Evolutionary conservation across 2,113 vertebrate species (phyloP).

Genomic region (Campylorhamphus procurvoides): DNA sequence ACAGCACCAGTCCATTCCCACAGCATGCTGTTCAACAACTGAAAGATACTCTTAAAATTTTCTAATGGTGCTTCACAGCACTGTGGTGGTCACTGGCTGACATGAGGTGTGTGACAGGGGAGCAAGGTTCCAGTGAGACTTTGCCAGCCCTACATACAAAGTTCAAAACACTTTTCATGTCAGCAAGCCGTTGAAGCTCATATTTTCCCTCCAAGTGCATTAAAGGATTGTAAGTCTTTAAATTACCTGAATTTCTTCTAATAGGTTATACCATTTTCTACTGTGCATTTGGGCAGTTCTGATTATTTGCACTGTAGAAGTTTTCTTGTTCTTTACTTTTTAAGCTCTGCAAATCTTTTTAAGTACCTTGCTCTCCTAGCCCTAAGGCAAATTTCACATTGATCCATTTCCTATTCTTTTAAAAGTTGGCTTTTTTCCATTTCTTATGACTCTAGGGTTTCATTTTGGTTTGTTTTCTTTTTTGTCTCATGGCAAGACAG

Average conservation of each 20-base stretch:
- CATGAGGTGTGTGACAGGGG: background rate
- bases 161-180: background rate
- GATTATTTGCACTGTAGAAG: background rate
- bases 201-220: background rate
- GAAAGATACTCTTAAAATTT: background rate
- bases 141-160: background rate
- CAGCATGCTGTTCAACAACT: background rate
- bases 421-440: background rate
- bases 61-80: background rate
- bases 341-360: background rate
- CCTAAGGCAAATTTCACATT: background rate
- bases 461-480: background rate
- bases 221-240: background rate
- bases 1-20: background rate
- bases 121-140: background rate
- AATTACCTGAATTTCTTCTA: background rate
- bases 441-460: background rate
- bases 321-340: background rate
- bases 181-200: background rate
- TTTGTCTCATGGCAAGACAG: background rate
- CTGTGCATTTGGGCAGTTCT: background rate
- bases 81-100: background rate
- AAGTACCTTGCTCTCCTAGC: background rate
- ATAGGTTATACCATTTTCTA: background rate
- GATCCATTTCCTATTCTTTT: background rate